Evolutionary conservation across 2,888 invertebrate species (phyloP), one percentile per base, ranked within the genome.

Genomic region (Netelia melanura): DNA sequence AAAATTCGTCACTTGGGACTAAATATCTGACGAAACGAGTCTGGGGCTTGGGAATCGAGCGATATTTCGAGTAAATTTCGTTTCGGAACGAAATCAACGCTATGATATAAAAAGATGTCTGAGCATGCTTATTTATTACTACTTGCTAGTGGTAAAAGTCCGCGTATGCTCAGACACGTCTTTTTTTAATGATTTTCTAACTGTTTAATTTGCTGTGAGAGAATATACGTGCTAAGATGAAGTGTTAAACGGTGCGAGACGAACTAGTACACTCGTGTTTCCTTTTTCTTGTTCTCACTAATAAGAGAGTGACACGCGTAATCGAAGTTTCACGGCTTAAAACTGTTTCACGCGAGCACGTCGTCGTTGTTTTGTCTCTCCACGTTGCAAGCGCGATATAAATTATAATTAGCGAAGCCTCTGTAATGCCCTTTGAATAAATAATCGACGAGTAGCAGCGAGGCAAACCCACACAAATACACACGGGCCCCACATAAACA

Each of bases 341-440:
- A 48, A 48, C 48, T 44, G 8, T 14, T 58, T 62, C 38, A 23
- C n/a, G 44, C 70, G 17, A 79, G 48, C 89, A 90, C 89, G 90
- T 90, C 89, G 90, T 89, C 89, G 89, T 90, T 89, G 89, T 90
- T 90, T 89, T 89, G 67, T 70, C 62, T 62, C 48, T 62, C 25
- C 43, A 0, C 61, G 10, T 10, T 58, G 10, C 52, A 17, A 0
- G 6, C 89, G 91, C 89, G 90, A 91, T 91, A 92, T 92, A 92
- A 93, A 92, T 93, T 92, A 92, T 93, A 93, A 92, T 93, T 92
- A 92, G 91, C 87, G 87, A 87, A 88, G 90, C 90, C 90, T 89
- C 89, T 90, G 92, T 92, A 93, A 92, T 92, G 91, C 91, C 92
- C 90, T 90, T 89, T 92, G 92, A 93, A 93, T 92, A 92, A 92